These are phyloP conservation scores for Pyralis farinalis DNA, from an alignment of 2,888 invertebrate species.

Conservation along the genomic window DNA sequence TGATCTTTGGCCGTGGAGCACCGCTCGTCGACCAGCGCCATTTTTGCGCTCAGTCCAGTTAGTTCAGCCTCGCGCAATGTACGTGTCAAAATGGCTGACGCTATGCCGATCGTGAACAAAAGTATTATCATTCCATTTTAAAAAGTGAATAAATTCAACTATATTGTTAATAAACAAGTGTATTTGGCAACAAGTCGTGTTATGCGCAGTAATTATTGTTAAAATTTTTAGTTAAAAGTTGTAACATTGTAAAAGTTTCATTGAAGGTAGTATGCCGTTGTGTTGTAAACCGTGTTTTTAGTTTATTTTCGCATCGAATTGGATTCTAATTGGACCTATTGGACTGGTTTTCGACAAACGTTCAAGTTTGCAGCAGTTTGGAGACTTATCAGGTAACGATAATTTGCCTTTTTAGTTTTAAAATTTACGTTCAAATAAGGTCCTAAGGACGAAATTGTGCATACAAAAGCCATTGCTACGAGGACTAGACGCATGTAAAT, in stretches of 20 bases:
- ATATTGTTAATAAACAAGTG: conserved; percentile 25
- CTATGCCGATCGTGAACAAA: conserved; percentile 45
- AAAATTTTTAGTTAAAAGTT: conserved; percentile 27
- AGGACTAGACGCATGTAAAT: too few species aligned
- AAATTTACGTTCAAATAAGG: too few species aligned
- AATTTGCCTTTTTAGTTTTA: too few species aligned
- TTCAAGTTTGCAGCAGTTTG: conserved; percentile 12
- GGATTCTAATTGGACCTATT: conserved; percentile 47
- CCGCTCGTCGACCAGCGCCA: conserved; percentile 43
- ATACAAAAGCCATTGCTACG: too few species aligned
- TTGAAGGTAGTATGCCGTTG: conserved; percentile 23
- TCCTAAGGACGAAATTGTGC: too few species aligned
- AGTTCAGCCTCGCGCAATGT: conserved; percentile 30
- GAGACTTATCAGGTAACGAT: conserved; percentile 15
- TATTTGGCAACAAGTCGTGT: conserved; percentile 17
- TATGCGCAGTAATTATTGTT: conserved; percentile 12
- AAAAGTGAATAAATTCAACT: conserved; percentile 29
- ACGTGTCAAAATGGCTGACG: conserved; percentile 34
- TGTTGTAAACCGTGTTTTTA: conserved; percentile 37
- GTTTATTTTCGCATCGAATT: conserved; percentile 34
- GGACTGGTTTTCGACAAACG: conserved; percentile 17
- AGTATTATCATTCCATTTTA: conserved; percentile 34
- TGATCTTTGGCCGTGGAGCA: conserved; percentile 53
- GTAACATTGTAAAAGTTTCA: conserved; percentile 27
- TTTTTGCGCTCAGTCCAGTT: conserved; percentile 63